Conservation (phyloP, 2,113 vertebrate species). For the Ciconia maguari region DNA sequence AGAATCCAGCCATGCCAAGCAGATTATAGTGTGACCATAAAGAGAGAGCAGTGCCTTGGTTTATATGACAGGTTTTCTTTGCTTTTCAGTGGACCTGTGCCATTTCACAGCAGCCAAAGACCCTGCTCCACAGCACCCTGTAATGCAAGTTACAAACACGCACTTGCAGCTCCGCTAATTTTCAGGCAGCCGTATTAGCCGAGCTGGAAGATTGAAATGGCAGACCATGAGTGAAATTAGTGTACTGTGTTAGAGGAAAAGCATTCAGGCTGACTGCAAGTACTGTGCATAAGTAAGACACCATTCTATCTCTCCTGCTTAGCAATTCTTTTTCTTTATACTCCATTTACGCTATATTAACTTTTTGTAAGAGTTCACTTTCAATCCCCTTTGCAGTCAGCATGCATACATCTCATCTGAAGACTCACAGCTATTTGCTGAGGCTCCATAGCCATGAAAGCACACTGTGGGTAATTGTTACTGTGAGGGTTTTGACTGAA, state of each 20-base stretch:
- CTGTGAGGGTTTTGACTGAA: background rate
- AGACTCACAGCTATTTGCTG: background rate
- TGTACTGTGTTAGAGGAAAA: background rate
- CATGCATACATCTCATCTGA: background rate
- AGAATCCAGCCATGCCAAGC: background rate
- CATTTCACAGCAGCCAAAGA: background rate
- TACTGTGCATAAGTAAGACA: background rate
- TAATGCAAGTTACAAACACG: background rate
- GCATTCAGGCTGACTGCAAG: background rate
- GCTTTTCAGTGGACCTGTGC: background rate
- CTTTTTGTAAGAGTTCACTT: conserved; percentile 23
- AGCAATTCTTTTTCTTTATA: background rate
- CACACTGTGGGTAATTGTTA: background rate
- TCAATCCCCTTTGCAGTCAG: conserved; percentile 16
- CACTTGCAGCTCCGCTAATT: background rate
- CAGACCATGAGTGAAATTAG: conserved; percentile 36
- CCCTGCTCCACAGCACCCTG: background rate
- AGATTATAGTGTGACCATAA: background rate
- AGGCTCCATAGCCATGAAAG: background rate
- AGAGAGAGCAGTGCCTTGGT: background rate
- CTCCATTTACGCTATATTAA: background rate
- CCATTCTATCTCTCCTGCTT: background rate
- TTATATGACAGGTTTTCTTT: background rate
- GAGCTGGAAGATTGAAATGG: background rate
- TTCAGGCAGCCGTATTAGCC: background rate